phyloP scores from a whole-genome alignment of 2,113 vertebrate genomes.

The Neodontobutis hainanensis region DNA sequence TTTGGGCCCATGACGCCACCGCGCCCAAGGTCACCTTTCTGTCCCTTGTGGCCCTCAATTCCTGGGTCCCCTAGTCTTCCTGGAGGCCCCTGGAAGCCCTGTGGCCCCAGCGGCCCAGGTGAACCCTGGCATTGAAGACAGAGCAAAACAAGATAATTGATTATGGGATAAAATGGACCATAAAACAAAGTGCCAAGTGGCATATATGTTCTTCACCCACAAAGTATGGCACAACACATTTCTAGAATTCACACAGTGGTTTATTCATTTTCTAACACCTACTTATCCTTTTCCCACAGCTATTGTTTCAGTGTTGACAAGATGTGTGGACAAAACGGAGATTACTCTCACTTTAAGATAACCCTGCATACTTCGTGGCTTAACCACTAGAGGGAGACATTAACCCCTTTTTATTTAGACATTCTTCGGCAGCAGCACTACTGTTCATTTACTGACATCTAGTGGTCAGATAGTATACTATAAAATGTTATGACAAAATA shows the following conservation, averaged over 20 bases:
- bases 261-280: too few relatives aligned
- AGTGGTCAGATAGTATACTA: conserved; percentile 34
- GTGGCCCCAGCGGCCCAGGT: conserved; percentile 85
- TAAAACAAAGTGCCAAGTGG: not conserved
- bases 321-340: too few relatives aligned
- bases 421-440: not conserved
- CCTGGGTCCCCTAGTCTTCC: conserved; percentile 86
- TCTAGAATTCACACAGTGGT: too few relatives aligned
- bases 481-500: not conserved
- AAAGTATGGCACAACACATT: too few relatives aligned
- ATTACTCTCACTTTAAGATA: too few relatives aligned
- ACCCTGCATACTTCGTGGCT: not conserved
- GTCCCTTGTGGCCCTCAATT: conserved; percentile 87
- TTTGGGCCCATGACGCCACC: conserved; percentile 84
- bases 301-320: too few relatives aligned
- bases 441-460: conserved; percentile 37
- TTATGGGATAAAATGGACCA: not conserved
- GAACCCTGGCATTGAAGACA: conserved; percentile 79
- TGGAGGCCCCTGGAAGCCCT: conserved; percentile 83
- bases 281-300: too few relatives aligned
- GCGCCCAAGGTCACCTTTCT: conserved; percentile 86
- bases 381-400: conserved; percentile 52
- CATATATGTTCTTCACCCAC: not conserved
- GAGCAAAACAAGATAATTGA: conserved; percentile 15
- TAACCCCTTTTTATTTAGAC: not conserved